These are phyloP conservation scores for Dolichoris vasculosae DNA, from an alignment of 1,140 invertebrate species.

Conservation along the genomic window DNA sequence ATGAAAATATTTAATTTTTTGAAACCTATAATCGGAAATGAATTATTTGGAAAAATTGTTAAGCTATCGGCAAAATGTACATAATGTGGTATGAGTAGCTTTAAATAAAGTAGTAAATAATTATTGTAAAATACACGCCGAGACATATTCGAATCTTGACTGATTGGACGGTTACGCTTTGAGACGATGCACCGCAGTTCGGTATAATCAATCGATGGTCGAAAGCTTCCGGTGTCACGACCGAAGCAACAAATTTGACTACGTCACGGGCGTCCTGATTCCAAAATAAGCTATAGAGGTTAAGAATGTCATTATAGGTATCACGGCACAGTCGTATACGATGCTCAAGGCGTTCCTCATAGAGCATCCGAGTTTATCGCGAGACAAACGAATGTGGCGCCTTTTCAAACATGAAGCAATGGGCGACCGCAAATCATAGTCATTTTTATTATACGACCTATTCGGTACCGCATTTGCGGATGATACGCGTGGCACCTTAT, in stretches of 20 bases:
- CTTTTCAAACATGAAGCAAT: conserved; percentile 12
- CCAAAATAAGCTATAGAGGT: conserved; percentile 26
- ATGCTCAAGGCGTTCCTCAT: neutral
- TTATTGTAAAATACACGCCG: neutral
- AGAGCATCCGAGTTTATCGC: conserved; percentile 18
- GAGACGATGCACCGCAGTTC: neutral
- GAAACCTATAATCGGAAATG: no score
- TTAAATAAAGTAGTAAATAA: neutral
- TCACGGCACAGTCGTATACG: neutral
- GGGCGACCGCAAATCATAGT: neutral
- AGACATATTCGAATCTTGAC: neutral
- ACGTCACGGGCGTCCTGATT: conserved; percentile 11
- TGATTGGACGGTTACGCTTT: neutral
- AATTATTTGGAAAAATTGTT: no score
- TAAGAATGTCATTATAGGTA: conserved; percentile 29
- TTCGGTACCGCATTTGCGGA: no score
- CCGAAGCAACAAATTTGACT: neutral
- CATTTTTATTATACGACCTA: neutral
- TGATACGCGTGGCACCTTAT: no score
- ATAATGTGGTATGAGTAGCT: no score
- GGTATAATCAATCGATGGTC: neutral
- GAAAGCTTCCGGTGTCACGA: conserved; percentile 16
- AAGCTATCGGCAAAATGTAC: no score
- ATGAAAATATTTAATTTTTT: no score
- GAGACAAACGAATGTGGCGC: conserved; percentile 5